phyloP scores from a whole-genome alignment of 1,140 invertebrate species.

The Chelonus insularis region DNA sequence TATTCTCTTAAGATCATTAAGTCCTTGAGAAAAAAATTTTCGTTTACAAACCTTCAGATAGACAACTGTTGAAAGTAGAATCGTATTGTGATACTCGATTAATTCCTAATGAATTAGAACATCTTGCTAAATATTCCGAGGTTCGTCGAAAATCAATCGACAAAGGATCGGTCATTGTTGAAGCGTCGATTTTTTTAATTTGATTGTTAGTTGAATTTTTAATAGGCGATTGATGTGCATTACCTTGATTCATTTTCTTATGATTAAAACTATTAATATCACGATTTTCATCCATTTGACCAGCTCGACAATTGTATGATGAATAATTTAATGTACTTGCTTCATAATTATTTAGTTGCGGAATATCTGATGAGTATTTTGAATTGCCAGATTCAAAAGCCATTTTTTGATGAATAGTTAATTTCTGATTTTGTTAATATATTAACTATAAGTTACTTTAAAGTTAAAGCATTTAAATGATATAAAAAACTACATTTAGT shows the following conservation, averaged over 20 bases:
- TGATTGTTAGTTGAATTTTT: constrained; percentile 39
- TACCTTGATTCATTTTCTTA: constrained; percentile 45
- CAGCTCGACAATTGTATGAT: constrained; percentile 34
- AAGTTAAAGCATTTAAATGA: too few species aligned
- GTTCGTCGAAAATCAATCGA: constrained; percentile 56
- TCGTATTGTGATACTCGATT: constrained; percentile 53
- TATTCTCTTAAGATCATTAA: too few species aligned
- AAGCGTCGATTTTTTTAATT: constrained; percentile 60
- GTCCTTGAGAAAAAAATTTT: too few species aligned
- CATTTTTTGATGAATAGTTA: constrained; percentile 41
- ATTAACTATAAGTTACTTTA: too few species aligned
- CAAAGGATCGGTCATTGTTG: constrained; percentile 62
- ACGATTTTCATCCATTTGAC: constrained; percentile 52
- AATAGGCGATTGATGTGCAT: constrained; percentile 44
- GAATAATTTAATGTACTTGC: constrained; percentile 39
- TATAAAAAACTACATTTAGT: too few species aligned
- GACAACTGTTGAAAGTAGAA: background rate
- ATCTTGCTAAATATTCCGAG: constrained; percentile 55
- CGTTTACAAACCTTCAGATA: background rate
- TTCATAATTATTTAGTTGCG: background rate
- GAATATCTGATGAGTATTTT: constrained; percentile 3
- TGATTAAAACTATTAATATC: constrained; percentile 53
- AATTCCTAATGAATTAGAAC: constrained; percentile 49
- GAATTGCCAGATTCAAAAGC: constrained; percentile 46
- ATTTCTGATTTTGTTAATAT: background rate